Conservation (phyloP, 2,888 invertebrate genomes). For the Drosophila siamana region DNA sequence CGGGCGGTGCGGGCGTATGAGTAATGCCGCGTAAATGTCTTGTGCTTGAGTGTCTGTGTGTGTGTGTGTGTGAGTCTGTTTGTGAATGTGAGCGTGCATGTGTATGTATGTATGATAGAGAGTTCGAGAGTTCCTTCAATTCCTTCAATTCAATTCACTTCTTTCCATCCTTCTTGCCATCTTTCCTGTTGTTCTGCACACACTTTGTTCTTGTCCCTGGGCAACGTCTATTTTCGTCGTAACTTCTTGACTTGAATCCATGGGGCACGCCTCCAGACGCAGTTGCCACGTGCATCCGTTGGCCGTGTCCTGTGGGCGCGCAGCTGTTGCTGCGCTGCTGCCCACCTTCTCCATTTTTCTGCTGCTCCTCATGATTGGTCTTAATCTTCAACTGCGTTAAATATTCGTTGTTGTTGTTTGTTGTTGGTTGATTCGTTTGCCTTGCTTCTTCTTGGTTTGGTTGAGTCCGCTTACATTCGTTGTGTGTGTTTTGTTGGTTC, state of each 20-base stretch:
- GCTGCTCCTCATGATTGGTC: constrained; percentile 49
- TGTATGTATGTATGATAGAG: constrained; percentile 24
- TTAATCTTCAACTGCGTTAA: constrained; percentile 29
- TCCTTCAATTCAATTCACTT: constrained; percentile 20
- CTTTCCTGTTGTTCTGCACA: constrained; percentile 42
- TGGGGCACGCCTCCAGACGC: constrained; percentile 53
- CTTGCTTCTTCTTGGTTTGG: constrained; percentile 29
- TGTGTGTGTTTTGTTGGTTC: constrained; percentile 34
- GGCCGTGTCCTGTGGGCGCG: constrained; percentile 46
- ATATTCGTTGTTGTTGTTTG: constrained; percentile 42
- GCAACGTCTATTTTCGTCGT: constrained; percentile 62
- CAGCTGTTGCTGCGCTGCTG: constrained; percentile 19
- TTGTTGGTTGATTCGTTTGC: constrained; percentile 47
- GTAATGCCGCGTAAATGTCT: constrained; percentile 51
- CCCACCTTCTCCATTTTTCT: constrained; percentile 44
- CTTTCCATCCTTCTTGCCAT: not conserved
- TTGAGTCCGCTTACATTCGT: constrained; percentile 65
- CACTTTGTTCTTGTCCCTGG: constrained; percentile 74
- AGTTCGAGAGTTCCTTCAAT: constrained; percentile 15
- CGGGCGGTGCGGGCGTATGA: constrained; percentile 47
- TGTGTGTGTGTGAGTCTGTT: constrained; percentile 6
- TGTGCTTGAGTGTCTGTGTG: constrained; percentile 9
- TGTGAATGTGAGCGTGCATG: constrained; percentile 4
- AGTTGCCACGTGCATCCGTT: constrained; percentile 61
- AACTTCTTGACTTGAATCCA: constrained; percentile 64